Evolutionary conservation across 2,888 invertebrate species (phyloP).

Genomic region (Mantis religiosa): DNA sequence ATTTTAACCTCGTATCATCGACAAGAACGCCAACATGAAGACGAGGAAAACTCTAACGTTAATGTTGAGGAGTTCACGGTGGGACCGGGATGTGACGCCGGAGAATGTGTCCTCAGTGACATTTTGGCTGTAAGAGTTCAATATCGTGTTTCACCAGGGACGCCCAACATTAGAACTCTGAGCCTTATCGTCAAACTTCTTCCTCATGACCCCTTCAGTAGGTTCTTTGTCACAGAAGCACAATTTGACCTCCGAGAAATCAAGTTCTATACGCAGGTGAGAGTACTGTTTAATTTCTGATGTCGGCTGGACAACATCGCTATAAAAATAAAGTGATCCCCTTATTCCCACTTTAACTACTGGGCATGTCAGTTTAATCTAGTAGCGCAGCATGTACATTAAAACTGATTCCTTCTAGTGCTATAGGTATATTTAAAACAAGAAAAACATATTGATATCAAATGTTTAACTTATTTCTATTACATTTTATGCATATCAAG

Average conservation of each 20-base stretch:
- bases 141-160: slow-evolving; percentile 49
- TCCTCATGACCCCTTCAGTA: slow-evolving; percentile 73
- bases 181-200: slow-evolving; percentile 69
- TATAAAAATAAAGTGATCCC: no score
- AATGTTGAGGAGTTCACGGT: slow-evolving; percentile 51
- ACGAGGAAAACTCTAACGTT: slow-evolving; percentile 34
- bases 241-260: slow-evolving; percentile 80
- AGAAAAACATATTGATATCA: no score
- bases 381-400: no score
- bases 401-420: no score
- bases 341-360: no score
- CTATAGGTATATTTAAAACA: no score
- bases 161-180: slow-evolving; percentile 36
- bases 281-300: neutral
- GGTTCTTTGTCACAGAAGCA: slow-evolving; percentile 76
- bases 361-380: no score
- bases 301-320: no score
- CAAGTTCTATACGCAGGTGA: slow-evolving; percentile 75
- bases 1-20: slow-evolving; percentile 50
- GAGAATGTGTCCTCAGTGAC: slow-evolving; percentile 71
- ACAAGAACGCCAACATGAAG: neutral
- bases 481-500: no score
- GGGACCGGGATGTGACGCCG: slow-evolving; percentile 57
- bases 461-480: no score
- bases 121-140: slow-evolving; percentile 70